These are phyloP conservation scores for Biston stratarius DNA, from an alignment of 2,888 invertebrate genomes.

Conservation along the genomic window DNA sequence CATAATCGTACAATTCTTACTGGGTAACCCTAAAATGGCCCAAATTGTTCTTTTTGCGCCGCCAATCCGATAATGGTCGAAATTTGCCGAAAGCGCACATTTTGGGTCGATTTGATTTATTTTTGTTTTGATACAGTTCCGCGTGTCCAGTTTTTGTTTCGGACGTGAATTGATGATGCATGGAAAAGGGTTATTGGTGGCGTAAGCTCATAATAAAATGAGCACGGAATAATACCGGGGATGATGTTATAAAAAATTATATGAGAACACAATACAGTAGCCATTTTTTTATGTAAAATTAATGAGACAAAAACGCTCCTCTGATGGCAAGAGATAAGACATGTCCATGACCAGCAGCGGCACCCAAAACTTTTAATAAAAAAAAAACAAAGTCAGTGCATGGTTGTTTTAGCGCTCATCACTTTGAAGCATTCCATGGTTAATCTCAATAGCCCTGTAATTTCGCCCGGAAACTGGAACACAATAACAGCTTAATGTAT, in stretches of 20 bases:
- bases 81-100: constrained; percentile 80
- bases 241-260: not conserved
- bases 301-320: too few species aligned
- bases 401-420: too few species aligned
- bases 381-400: too few species aligned
- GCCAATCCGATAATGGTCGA: constrained; percentile 72
- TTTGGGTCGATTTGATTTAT: constrained; percentile 83
- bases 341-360: too few species aligned
- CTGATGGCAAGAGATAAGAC: too few species aligned
- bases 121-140: constrained; percentile 80
- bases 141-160: constrained; percentile 53
- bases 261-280: not conserved
- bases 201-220: constrained; percentile 16
- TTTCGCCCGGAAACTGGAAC: too few species aligned
- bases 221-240: not conserved
- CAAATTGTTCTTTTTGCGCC: constrained; percentile 76
- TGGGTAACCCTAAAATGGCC: constrained; percentile 65
- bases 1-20: not conserved
- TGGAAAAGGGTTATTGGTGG: constrained; percentile 51
- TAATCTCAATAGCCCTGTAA: too few species aligned
- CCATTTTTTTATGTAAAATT: too few species aligned
- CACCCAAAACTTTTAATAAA: too few species aligned
- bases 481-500: too few species aligned
- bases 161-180: constrained; percentile 64
- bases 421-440: too few species aligned